A percentile compares a stretch with the other conserved stretches of the same genome.
Evolutionary conservation across 2,797 vertebrate genomes (phyloP).

Genomic region (Sardinella longiceps): DNA sequence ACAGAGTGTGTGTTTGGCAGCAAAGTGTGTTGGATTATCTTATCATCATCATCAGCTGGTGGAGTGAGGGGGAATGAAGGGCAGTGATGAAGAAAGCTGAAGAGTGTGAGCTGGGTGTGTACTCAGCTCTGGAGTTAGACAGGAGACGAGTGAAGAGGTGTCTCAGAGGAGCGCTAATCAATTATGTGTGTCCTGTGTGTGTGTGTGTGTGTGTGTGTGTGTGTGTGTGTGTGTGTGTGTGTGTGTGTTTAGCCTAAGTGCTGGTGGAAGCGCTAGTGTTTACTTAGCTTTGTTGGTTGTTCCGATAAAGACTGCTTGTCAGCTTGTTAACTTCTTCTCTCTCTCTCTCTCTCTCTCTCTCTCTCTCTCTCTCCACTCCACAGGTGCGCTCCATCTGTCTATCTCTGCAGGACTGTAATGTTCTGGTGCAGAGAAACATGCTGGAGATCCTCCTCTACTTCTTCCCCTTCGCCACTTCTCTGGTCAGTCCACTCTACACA

Average conservation of each 20-base stretch:
- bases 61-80: too few species aligned
- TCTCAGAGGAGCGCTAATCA: too few species aligned
- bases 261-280: too few species aligned
- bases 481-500: constrained; percentile 75
- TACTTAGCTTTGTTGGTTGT: background rate
- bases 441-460: constrained; percentile 94
- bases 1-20: too few species aligned
- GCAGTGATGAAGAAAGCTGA: too few species aligned
- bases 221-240: background rate
- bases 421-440: constrained; percentile 94
- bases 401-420: constrained; percentile 91
- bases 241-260: too few species aligned
- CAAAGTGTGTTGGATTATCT: too few species aligned
- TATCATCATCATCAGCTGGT: too few species aligned
- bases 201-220: constrained; percentile 9
- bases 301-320: background rate
- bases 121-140: too few species aligned
- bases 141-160: too few species aligned
- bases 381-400: constrained; percentile 88
- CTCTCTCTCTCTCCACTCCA: constrained; percentile 23
- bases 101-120: too few species aligned
- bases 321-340: background rate
- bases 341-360: background rate
- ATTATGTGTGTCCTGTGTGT: constrained; percentile 38
- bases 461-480: constrained; percentile 86